These are phyloP conservation scores for Tromatobia lineatoria DNA, from an alignment of 2,888 invertebrate species.

Conservation along the genomic window DNA sequence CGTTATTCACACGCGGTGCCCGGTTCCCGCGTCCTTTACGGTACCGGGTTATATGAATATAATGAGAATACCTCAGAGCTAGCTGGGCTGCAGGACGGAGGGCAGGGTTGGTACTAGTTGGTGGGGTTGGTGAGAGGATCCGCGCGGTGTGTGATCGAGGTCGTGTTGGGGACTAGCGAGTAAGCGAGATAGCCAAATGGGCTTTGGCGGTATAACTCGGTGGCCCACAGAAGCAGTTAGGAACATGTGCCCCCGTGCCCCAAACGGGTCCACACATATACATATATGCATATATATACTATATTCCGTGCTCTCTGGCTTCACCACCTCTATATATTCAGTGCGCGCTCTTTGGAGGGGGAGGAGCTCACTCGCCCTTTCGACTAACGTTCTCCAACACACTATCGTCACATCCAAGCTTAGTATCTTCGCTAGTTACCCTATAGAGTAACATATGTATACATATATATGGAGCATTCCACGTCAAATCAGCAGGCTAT, in stretches of 20 bases:
- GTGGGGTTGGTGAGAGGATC: conserved; percentile 45
- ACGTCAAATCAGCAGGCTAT: too few species aligned
- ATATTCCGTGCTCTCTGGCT: conserved; percentile 42
- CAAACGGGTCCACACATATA: conserved; percentile 47
- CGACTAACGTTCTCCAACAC: conserved; percentile 24
- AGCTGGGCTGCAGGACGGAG: conserved; percentile 8
- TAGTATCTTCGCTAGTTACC: conserved; percentile 54
- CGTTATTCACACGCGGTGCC: conserved; percentile 74
- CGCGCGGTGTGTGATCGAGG: conserved; percentile 17
- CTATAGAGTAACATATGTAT: conserved; percentile 57
- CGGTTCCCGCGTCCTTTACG: conserved; percentile 63
- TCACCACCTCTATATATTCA: conserved; percentile 54
- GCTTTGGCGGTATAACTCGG: conserved; percentile 68
- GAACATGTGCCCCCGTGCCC: conserved; percentile 68
- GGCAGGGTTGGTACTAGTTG: background rate
- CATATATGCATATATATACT: conserved; percentile 30
- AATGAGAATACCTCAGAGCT: conserved; percentile 73
- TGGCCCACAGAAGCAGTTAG: conserved; percentile 73
- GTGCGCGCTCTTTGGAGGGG: background rate
- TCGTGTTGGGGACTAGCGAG: background rate
- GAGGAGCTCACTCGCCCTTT: background rate
- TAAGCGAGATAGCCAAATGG: conserved; percentile 74
- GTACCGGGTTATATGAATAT: conserved; percentile 70
- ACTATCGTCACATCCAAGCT: conserved; percentile 61
- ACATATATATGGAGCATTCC: background rate